phyloP scores from a whole-genome alignment of 2,797 vertebrate species.

The Helarctos malayanus region DNA sequence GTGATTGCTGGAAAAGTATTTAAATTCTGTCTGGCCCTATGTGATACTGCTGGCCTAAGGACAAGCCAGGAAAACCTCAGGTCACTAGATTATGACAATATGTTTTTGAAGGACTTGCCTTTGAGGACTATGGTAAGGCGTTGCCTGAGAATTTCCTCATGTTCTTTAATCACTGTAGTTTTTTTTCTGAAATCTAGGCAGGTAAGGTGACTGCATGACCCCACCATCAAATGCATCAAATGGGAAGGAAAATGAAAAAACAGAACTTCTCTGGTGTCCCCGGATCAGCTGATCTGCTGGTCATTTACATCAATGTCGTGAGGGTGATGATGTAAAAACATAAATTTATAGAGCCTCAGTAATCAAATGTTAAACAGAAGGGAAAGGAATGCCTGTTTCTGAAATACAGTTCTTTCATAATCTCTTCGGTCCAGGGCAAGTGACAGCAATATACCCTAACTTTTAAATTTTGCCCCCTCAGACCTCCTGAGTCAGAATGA shows the following conservation, averaged over 20 bases:
- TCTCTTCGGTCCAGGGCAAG: neutral
- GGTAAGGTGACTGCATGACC: neutral
- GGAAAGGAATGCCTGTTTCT: neutral
- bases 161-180: neutral
- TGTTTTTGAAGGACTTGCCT: neutral
- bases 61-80: neutral
- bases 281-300: neutral
- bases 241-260: neutral
- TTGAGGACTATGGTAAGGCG: neutral
- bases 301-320: conserved; percentile 41
- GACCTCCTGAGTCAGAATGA: neutral
- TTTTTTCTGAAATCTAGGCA: neutral
- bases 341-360: conserved; percentile 38
- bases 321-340: conserved; percentile 13
- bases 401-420: neutral
- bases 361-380: neutral
- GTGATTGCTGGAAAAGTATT: neutral
- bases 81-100: neutral
- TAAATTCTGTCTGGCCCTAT: neutral
- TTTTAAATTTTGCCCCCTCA: neutral
- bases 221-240: neutral
- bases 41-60: neutral
- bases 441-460: neutral
- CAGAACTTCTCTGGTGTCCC: neutral
- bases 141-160: conserved; percentile 1